Conservation (phyloP, 2,888 invertebrate genomes). For the Chrysodeixis includens region DNA sequence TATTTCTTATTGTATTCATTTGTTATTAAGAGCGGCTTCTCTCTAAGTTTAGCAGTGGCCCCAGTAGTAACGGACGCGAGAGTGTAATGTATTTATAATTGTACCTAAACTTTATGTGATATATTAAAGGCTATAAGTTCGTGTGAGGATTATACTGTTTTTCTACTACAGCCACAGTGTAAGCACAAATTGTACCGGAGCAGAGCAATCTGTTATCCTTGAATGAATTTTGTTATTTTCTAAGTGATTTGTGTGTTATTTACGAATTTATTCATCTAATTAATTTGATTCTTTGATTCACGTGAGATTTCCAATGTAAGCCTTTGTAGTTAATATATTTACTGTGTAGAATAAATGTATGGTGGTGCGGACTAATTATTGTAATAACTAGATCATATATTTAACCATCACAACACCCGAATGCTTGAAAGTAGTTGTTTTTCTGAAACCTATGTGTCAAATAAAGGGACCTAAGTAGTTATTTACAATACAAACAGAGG, state of each 20-base stretch:
- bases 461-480: slow-evolving; percentile 55
- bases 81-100: slow-evolving; percentile 75
- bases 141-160: slow-evolving; percentile 68
- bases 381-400: slow-evolving; percentile 19
- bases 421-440: slow-evolving; percentile 35
- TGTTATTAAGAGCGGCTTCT: slow-evolving; percentile 66
- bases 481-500: slow-evolving; percentile 34
- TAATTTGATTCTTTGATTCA: slow-evolving; percentile 27
- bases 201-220: slow-evolving; percentile 30
- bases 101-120: slow-evolving; percentile 81
- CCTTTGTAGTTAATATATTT: slow-evolving; percentile 27
- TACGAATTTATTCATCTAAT: slow-evolving; percentile 35
- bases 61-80: slow-evolving; percentile 68
- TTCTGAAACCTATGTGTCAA: slow-evolving; percentile 50
- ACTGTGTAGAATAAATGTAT: slow-evolving; percentile 32
- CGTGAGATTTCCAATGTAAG: slow-evolving; percentile 22
- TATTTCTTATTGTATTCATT: slow-evolving; percentile 64
- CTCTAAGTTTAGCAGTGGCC: slow-evolving; percentile 68
- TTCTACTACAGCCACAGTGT: slow-evolving; percentile 62
- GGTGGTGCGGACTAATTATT: slow-evolving; percentile 44
- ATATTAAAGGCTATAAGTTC: slow-evolving; percentile 80
- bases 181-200: slow-evolving; percentile 53
- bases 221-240: slow-evolving; percentile 47
- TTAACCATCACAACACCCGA: slow-evolving; percentile 20
- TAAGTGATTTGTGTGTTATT: slow-evolving; percentile 53